Conservation (phyloP, 2,888 invertebrate species). For the Tenthredo notha region DNA sequence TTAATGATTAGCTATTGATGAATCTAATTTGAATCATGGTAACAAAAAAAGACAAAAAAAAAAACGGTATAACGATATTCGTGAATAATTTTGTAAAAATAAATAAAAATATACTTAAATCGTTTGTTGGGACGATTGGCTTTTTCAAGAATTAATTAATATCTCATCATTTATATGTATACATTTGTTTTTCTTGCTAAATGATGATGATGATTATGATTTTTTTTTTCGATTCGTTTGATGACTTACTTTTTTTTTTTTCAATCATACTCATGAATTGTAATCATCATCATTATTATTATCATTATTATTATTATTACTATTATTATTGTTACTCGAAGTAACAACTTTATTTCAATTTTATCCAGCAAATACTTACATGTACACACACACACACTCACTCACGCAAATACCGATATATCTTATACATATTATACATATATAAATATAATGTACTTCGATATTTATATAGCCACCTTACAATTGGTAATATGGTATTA, state of each 20-base stretch:
- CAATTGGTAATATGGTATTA: constrained; percentile 56
- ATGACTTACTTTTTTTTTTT: not conserved
- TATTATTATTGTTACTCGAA: constrained; percentile 45
- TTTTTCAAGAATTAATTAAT: not conserved
- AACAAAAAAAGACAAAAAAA: not conserved
- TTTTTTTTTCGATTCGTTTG: not conserved
- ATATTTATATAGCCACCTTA: constrained; percentile 58
- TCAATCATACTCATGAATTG: constrained; percentile 3
- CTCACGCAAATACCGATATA: constrained; percentile 49
- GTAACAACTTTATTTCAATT: constrained; percentile 52
- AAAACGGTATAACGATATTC: not conserved
- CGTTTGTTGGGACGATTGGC: not conserved
- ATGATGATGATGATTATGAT: not conserved
- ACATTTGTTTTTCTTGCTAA: not conserved
- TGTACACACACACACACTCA: constrained; percentile 51
- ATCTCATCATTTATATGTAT: not conserved
- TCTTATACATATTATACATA: constrained; percentile 58
- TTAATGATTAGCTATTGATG: not conserved
- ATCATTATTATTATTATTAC: constrained; percentile 33
- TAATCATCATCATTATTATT: constrained; percentile 32
- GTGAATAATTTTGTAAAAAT: not conserved
- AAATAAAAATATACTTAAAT: not conserved
- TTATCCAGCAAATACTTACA: constrained; percentile 58
- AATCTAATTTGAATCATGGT: not conserved
- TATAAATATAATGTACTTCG: constrained; percentile 55